Conservation (phyloP, 2,888 invertebrate species). For the Spodoptera littoralis region DNA sequence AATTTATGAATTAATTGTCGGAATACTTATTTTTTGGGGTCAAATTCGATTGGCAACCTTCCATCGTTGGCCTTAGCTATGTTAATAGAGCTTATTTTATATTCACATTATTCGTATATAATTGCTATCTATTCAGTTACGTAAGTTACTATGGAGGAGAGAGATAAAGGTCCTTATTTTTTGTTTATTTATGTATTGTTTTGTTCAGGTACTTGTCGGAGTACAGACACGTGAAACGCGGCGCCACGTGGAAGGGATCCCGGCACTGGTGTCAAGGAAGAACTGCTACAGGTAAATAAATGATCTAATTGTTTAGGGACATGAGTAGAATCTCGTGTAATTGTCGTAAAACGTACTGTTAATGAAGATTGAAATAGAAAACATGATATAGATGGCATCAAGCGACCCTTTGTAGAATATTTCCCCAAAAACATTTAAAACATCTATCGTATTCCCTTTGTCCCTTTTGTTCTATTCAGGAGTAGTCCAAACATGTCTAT, state of each 20-base stretch:
- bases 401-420: no score
- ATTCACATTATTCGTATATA: neutral
- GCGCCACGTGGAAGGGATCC: slow-evolving; percentile 98
- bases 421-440: no score
- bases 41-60: neutral
- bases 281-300: slow-evolving; percentile 90
- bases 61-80: neutral
- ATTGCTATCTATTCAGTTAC: neutral
- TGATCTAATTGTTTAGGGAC: neutral
- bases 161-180: no score
- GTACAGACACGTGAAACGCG: slow-evolving; percentile 98
- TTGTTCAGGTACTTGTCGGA: slow-evolving; percentile 95
- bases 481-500: no score
- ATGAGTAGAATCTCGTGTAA: neutral
- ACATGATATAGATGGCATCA: neutral
- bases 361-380: neutral
- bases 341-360: neutral
- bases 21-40: neutral
- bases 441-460: no score
- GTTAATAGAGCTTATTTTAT: no score
- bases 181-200: neutral
- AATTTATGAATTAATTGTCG: slow-evolving; percentile 12
- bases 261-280: slow-evolving; percentile 93
- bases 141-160: no score
- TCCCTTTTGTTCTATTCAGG: no score